Percentiles rank a stretch among this genome's conserved stretches.
Conservation (phyloP, 2,797 vertebrate genomes). For the Spea hammondii region DNA sequence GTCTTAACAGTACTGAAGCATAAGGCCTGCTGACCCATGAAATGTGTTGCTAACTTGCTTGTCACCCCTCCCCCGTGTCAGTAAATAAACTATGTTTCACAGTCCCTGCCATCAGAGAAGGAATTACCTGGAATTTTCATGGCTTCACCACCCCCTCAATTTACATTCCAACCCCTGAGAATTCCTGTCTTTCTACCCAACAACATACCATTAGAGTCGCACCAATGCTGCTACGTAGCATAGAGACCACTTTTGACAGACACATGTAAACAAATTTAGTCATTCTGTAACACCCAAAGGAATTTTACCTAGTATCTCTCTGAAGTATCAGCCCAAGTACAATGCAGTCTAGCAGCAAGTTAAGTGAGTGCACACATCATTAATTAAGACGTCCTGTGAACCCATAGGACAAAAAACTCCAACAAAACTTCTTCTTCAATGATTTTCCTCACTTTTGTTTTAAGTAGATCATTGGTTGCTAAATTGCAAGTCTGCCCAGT, state of each 20-base stretch:
- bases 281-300: neutral
- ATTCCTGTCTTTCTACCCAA: constrained; percentile 50
- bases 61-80: constrained; percentile 24
- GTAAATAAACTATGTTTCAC: constrained; percentile 31
- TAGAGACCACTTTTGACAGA: constrained; percentile 27
- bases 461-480: too few species aligned
- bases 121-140: constrained; percentile 44
- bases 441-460: too few species aligned
- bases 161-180: constrained; percentile 46
- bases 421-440: too few species aligned
- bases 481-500: too few species aligned
- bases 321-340: neutral
- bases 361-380: too few species aligned
- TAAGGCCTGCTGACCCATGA: constrained; percentile 1
- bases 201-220: constrained; percentile 27
- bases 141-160: constrained; percentile 35
- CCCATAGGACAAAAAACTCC: too few species aligned
- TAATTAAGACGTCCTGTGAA: too few species aligned
- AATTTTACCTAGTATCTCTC: constrained; percentile 12
- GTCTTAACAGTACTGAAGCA: neutral
- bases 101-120: constrained; percentile 22
- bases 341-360: too few species aligned
- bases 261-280: constrained; percentile 28
- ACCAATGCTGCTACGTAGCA: constrained; percentile 17
- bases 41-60: constrained; percentile 16